Evolutionary conservation across 2,888 invertebrate species (phyloP).

Genomic region (Ecdyonurus torrentis): DNA sequence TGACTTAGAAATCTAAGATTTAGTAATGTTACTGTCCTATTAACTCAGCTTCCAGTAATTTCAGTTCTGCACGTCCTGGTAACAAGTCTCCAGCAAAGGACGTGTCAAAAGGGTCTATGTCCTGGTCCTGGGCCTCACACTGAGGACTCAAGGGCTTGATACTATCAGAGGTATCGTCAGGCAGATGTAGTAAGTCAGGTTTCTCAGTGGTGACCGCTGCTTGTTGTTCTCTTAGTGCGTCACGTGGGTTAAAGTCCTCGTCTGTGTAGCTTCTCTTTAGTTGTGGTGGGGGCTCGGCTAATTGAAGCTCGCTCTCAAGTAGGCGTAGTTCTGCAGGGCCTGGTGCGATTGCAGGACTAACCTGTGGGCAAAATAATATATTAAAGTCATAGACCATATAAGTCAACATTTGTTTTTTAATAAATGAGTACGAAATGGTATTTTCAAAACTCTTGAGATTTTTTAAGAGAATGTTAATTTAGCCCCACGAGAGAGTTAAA

Average conservation of each 20-base stretch:
- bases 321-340: slow-evolving; percentile 64
- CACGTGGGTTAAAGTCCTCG: slow-evolving; percentile 39
- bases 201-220: neutral
- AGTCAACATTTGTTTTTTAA: no score
- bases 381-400: no score
- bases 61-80: slow-evolving; percentile 61
- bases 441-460: no score
- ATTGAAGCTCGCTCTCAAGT: slow-evolving; percentile 53
- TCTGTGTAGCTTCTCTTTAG: slow-evolving; percentile 25
- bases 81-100: slow-evolving; percentile 56
- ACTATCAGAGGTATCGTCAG: slow-evolving; percentile 19
- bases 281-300: slow-evolving; percentile 22
- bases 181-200: slow-evolving; percentile 19
- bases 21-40: slow-evolving; percentile 26
- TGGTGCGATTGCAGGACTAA: slow-evolving; percentile 43
- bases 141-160: slow-evolving; percentile 27
- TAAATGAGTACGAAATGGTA: no score
- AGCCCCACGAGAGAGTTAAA: no score
- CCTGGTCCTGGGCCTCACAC: slow-evolving; percentile 23
- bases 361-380: neutral
- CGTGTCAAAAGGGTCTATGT: slow-evolving; percentile 69
- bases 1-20: no score
- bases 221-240: slow-evolving; percentile 32
- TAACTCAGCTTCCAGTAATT: slow-evolving; percentile 60
- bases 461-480: no score